phyloP scores from a whole-genome alignment of 2,888 invertebrate genomes.

The Pseudococcus jackbeardsleyi region DNA sequence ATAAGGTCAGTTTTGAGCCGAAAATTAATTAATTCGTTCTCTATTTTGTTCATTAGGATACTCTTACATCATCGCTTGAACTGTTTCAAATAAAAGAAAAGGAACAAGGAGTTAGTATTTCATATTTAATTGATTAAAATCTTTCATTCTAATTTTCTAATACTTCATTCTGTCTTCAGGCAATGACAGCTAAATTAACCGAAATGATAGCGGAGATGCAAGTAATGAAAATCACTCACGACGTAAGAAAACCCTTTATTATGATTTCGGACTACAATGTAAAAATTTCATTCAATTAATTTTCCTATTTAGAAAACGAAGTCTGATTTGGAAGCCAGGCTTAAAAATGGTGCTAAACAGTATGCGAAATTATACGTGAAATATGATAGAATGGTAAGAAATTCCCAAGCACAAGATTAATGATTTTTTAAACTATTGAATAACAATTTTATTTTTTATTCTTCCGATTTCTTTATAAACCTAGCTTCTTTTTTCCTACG shows the following conservation, averaged over 20 bases:
- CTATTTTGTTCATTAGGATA: no score
- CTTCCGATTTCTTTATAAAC: not conserved
- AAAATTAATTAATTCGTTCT: no score
- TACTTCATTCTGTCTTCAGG: not conserved
- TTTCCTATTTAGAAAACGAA: not conserved
- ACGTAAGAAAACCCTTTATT: not conserved
- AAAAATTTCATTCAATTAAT: not conserved
- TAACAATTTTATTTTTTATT: not conserved
- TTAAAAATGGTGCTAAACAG: constrained; percentile 40
- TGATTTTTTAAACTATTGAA: no score
- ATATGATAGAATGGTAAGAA: not conserved
- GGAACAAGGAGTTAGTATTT: no score
- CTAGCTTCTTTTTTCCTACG: not conserved
- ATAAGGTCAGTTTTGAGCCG: no score
- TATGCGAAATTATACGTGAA: constrained; percentile 13
- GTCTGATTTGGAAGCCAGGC: not conserved
- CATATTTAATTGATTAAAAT: not conserved
- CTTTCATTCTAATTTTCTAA: not conserved
- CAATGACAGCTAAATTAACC: not conserved
- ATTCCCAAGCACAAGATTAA: not conserved
- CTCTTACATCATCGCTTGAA: no score
- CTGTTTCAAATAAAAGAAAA: no score
- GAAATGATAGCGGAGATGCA: not conserved
- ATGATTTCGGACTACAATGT: not conserved
- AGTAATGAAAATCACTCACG: constrained; percentile 7